Conservation (phyloP, 2,888 invertebrate species). For the Drosophila anomelani region DNA sequence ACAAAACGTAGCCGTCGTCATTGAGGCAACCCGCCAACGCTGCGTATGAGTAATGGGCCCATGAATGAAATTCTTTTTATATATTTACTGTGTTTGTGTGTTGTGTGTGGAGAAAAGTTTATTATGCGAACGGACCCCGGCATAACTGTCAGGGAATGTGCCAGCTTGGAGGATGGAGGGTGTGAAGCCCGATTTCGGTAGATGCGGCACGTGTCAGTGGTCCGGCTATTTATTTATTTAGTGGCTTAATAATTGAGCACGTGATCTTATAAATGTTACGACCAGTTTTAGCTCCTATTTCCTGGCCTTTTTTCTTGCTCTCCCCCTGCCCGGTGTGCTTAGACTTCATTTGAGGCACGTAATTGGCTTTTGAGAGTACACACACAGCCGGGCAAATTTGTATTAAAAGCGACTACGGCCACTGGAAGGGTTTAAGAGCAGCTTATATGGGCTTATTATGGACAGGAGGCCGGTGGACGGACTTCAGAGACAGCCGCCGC, state of each 20-base stretch:
- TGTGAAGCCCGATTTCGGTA: constrained; percentile 13
- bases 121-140: constrained; percentile 21
- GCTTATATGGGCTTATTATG: constrained; percentile 73
- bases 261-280: constrained; percentile 77
- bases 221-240: constrained; percentile 74
- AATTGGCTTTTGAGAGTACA: constrained; percentile 77
- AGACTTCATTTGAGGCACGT: constrained; percentile 71
- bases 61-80: constrained; percentile 49
- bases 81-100: constrained; percentile 25
- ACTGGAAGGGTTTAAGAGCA: constrained; percentile 72
- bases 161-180: not conserved
- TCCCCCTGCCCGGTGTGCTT: not conserved
- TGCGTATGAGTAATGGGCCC: constrained; percentile 74
- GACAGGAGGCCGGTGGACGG: constrained; percentile 7
- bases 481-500: constrained; percentile 23
- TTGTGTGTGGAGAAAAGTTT: constrained; percentile 28
- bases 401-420: constrained; percentile 67
- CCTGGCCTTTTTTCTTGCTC: not conserved
- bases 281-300: constrained; percentile 27
- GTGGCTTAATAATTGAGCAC: constrained; percentile 80
- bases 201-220: constrained; percentile 66
- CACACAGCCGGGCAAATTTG: constrained; percentile 66
- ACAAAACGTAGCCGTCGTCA: constrained; percentile 49
- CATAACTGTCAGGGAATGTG: constrained; percentile 42
- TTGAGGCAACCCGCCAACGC: constrained; percentile 42